Conservation (phyloP, 2,888 invertebrate genomes). For the Resseliella maxima region DNA sequence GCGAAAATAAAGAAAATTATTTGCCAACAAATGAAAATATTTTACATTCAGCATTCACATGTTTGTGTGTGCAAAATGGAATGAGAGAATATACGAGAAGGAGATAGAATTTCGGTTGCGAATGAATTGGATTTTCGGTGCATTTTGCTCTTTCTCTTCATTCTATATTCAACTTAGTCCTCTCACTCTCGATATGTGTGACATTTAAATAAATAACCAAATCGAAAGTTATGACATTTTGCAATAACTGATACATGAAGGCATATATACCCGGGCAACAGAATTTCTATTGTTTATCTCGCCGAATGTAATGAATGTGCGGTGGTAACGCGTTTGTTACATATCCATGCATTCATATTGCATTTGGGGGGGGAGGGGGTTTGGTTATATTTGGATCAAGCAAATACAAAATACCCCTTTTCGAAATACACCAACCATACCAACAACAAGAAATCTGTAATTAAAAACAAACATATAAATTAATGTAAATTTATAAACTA, state of each 20-base stretch:
- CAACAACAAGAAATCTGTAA: conserved; percentile 53
- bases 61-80: conserved; percentile 15
- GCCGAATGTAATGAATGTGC: conserved; percentile 44
- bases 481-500: conserved; percentile 51
- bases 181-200: neutral
- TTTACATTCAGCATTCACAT: neutral
- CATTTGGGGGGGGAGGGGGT: no score
- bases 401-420: neutral
- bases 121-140: neutral
- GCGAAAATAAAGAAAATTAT: neutral
- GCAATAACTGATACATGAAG: conserved; percentile 40
- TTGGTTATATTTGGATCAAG: conserved; percentile 34
- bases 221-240: conserved; percentile 51
- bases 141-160: no score
- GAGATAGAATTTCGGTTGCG: neutral
- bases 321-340: conserved; percentile 32
- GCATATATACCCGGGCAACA: neutral
- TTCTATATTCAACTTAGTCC: no score
- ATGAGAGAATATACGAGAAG: neutral
- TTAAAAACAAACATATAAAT: conserved; percentile 53
- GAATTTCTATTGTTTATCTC: conserved; percentile 49
- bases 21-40: neutral
- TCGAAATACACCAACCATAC: neutral
- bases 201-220: conserved; percentile 24
- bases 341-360: neutral